Conservation (phyloP, 2,113 vertebrate genomes). For the Hiodon alosoides region DNA sequence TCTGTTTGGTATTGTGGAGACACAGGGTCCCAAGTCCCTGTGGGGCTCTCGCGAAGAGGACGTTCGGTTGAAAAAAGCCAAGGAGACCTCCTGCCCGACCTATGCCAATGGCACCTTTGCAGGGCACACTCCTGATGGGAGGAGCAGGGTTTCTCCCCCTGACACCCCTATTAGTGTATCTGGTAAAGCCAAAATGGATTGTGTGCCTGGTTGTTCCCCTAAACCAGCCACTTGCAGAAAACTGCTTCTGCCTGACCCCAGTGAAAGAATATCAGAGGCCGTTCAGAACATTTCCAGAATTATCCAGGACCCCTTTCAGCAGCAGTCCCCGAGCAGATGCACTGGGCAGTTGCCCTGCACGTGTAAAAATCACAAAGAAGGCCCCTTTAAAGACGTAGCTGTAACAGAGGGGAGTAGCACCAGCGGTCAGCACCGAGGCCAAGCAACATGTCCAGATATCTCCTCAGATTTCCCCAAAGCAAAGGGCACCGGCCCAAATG, state of each 20-base stretch:
- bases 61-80: constrained; percentile 71
- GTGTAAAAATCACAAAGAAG: constrained; percentile 56
- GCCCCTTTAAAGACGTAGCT: constrained; percentile 41
- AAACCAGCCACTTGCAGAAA: constrained; percentile 77
- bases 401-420: constrained; percentile 47
- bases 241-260: constrained; percentile 62
- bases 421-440: constrained; percentile 59
- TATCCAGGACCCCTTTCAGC: constrained; percentile 73
- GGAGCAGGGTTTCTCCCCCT: constrained; percentile 54
- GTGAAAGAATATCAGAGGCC: constrained; percentile 63
- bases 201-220: constrained; percentile 60
- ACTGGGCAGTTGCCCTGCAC: constrained; percentile 45
- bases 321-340: constrained; percentile 53
- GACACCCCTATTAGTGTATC: constrained; percentile 61
- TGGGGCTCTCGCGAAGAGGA: constrained; percentile 65
- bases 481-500: constrained; percentile 49
- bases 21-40: constrained; percentile 64
- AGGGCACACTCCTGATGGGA: constrained; percentile 59
- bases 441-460: constrained; percentile 50
- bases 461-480: constrained; percentile 47
- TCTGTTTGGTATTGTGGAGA: constrained; percentile 63
- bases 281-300: constrained; percentile 68
- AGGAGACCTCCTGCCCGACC: constrained; percentile 54
- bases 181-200: constrained; percentile 47
- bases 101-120: constrained; percentile 40